Conservation (phyloP, 2,113 vertebrate genomes). For the Ciconia boyciana region DNA sequence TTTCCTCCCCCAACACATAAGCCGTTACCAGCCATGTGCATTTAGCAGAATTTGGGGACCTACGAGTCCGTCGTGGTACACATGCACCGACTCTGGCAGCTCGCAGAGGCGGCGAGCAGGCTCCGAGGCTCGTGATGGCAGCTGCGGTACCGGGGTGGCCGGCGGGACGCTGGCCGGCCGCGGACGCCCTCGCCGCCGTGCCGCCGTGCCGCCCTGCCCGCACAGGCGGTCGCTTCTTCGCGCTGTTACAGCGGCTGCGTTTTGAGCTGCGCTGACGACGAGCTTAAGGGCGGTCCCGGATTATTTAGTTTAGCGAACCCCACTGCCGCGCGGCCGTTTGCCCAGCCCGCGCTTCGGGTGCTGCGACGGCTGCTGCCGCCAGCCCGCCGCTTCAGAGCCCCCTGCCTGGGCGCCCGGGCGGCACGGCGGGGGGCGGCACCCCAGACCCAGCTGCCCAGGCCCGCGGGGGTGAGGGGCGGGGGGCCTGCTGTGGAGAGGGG, state of each 20-base stretch:
- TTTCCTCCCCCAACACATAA: no score
- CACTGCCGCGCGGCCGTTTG: no score
- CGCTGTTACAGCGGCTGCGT: background rate
- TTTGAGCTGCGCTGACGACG: background rate
- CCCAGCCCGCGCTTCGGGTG: background rate
- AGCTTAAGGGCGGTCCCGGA: background rate
- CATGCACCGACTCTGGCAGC: background rate
- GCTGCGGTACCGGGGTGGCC: background rate
- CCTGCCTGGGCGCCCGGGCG: no score
- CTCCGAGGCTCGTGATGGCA: background rate
- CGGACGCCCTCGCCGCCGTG: background rate
- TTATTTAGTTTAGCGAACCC: background rate
- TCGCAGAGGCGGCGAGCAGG: background rate
- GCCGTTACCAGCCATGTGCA: fast-evolving
- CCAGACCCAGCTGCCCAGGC: background rate
- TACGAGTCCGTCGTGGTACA: fast-evolving
- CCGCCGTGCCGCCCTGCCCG: background rate
- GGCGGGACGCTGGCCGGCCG: background rate
- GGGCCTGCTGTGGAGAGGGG: background rate
- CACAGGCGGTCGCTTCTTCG: background rate
- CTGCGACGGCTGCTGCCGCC: background rate
- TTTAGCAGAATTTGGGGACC: background rate
- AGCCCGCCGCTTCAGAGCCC: background rate
- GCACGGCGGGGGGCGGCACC: background rate
- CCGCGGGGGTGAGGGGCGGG: background rate